phyloP scores from a whole-genome alignment of 2,888 invertebrate genomes.

The Elysia crispata region DNA sequence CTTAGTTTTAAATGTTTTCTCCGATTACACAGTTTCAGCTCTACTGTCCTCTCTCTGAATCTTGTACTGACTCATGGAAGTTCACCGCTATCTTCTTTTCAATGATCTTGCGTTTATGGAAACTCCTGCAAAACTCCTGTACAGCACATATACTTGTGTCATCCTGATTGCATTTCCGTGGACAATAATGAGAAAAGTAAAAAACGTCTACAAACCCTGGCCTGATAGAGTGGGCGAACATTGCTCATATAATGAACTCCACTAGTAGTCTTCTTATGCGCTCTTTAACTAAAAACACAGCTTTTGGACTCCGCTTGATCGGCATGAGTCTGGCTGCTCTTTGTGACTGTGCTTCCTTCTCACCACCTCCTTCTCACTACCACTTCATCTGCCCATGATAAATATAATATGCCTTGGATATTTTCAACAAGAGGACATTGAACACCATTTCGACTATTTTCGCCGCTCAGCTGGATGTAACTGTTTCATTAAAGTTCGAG shows the following conservation, averaged over 20 bases:
- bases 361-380: no score
- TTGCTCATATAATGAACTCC: background rate
- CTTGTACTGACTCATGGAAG: no score
- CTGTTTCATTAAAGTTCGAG: constrained; percentile 14
- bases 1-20: no score
- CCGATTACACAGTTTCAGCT: no score
- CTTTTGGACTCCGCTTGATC: background rate
- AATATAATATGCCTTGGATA: constrained; percentile 5
- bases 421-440: constrained; percentile 20
- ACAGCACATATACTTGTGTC: background rate
- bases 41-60: no score
- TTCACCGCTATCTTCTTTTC: background rate
- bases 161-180: background rate
- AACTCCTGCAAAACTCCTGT: constrained; percentile 9
- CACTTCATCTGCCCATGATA: no score
- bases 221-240: constrained; percentile 22
- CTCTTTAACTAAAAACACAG: background rate
- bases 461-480: constrained; percentile 14
- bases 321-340: background rate
- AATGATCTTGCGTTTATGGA: constrained; percentile 3
- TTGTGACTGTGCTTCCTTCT: background rate
- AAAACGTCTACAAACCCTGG: background rate
- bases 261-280: background rate
- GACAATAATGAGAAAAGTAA: background rate
- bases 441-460: constrained; percentile 15